Evolutionary conservation across 2,888 invertebrate genomes (phyloP).

Genomic region (Chironomus riparius): DNA sequence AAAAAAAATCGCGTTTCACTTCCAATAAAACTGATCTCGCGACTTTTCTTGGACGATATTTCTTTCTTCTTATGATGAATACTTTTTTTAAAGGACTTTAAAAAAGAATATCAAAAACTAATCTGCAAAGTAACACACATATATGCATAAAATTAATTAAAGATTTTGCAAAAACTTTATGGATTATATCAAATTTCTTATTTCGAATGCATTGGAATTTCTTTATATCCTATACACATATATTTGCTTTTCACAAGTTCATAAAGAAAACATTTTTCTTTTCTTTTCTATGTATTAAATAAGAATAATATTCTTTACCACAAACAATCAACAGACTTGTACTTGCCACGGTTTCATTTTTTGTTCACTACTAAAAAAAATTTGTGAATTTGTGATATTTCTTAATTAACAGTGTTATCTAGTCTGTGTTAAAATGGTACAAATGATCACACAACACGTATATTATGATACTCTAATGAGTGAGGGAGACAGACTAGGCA

Average conservation of each 20-base stretch:
- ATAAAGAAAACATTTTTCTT: neutral
- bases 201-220: conserved; percentile 22
- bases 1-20: neutral
- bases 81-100: neutral
- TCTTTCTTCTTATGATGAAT: neutral
- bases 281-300: neutral
- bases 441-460: neutral
- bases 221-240: neutral
- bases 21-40: neutral
- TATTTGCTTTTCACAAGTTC: neutral
- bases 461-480: neutral
- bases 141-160: neutral
- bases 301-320: neutral
- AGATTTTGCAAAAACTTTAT: neutral
- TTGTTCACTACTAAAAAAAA: neutral
- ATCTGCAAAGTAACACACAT: neutral
- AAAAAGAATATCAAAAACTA: neutral
- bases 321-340: neutral
- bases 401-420: neutral
- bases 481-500: neutral
- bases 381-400: neutral
- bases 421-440: neutral
- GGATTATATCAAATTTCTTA: neutral
- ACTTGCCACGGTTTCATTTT: conserved; percentile 27
- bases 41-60: neutral